Evolutionary conservation across 1,140 invertebrate species (phyloP).

Genomic region (Thaumetopoea pityocampa): DNA sequence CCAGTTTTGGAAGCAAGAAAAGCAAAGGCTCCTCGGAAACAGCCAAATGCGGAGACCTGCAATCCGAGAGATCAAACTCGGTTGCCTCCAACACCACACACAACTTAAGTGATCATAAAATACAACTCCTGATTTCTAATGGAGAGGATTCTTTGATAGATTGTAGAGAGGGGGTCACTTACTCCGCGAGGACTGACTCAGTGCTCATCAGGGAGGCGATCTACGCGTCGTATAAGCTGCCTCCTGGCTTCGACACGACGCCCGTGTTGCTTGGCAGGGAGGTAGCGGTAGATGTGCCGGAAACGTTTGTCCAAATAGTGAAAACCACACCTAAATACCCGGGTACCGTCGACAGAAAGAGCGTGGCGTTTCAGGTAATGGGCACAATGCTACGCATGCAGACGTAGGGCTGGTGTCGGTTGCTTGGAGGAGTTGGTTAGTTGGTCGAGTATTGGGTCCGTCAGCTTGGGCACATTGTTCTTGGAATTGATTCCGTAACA

Average conservation of each 20-base stretch:
- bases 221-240: slow-evolving; percentile 65
- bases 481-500: too few species aligned
- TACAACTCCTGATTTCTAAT: slow-evolving; percentile 69
- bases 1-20: slow-evolving; percentile 75
- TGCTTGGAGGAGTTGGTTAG: slow-evolving; percentile 2
- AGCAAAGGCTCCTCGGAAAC: slow-evolving; percentile 74
- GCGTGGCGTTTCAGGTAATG: slow-evolving; percentile 67
- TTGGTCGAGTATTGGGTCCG: slow-evolving; percentile 1
- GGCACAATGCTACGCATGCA: slow-evolving; percentile 50
- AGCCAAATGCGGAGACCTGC: slow-evolving; percentile 61
- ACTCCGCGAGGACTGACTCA: slow-evolving; percentile 65
- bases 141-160: slow-evolving; percentile 69
- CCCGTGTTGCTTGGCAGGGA: slow-evolving; percentile 79
- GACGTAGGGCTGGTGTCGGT: slow-evolving; percentile 11
- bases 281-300: slow-evolving; percentile 85
- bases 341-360: slow-evolving; percentile 74
- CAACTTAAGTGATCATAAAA: slow-evolving; percentile 61
- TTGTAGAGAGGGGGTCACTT: slow-evolving; percentile 64
- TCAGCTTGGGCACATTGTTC: too few species aligned
- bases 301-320: slow-evolving; percentile 84
- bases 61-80: slow-evolving; percentile 51
- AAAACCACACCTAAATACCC: slow-evolving; percentile 86
- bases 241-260: slow-evolving; percentile 65
- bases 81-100: slow-evolving; percentile 49
- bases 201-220: slow-evolving; percentile 65